A percentile compares a stretch with the other conserved stretches of the same genome.
phyloP scores from a whole-genome alignment of 1,140 invertebrate species.

The Bombus pascuorum region DNA sequence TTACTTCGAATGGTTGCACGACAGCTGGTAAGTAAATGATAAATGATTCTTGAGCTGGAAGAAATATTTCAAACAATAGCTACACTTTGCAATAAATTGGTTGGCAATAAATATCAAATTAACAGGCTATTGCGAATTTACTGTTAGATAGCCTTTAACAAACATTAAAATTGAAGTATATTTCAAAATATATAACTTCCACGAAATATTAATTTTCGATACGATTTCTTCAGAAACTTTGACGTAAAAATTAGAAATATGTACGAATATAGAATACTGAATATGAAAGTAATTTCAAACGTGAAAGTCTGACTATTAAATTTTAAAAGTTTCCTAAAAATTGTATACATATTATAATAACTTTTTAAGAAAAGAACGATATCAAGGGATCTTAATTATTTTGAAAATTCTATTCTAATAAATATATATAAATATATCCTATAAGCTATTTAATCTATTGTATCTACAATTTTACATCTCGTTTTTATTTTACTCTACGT shows the following conservation, averaged over 20 bases:
- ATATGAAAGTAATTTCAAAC: neutral
- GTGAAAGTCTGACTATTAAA: neutral
- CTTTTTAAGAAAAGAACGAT: neutral
- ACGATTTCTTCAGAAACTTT: neutral
- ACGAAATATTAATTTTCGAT: neutral
- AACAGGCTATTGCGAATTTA: neutral
- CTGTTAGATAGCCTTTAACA: neutral
- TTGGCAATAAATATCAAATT: neutral
- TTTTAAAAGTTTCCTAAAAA: neutral
- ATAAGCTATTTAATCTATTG: neutral
- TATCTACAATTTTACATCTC: neutral
- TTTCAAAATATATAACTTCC: neutral
- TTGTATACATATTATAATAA: neutral
- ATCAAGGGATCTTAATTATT: neutral
- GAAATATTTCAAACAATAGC: neutral
- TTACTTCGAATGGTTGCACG: neutral
- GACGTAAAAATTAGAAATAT: neutral
- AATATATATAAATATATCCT: neutral
- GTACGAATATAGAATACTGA: neutral
- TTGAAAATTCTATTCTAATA: neutral
- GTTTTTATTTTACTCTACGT: neutral
- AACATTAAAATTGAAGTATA: neutral
- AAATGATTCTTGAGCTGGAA: neutral
- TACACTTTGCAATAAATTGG: neutral
- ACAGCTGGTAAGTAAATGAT: slow-evolving; percentile 23